Base-by-base conservation (phyloP, 2,797 vertebrate species). In the Garrulus glandarius region DNA sequence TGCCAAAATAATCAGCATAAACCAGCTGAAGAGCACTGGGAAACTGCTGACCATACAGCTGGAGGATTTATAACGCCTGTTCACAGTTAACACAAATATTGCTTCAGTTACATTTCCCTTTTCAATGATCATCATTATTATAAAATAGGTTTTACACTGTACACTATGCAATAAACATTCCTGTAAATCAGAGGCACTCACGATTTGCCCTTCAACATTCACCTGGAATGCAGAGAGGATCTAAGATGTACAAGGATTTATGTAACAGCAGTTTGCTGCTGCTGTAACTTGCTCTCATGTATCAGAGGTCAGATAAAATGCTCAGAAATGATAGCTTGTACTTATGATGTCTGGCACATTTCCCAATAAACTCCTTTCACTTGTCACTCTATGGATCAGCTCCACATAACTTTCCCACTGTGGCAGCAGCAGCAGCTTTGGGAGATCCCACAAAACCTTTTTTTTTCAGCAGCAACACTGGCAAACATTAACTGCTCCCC, bases 181-280 rank as follows among this genome's bases (percentile, higher is more conserved):
- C 30, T 74, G 83, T 92, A 79, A 76, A 87, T 86, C 94, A 77
- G 82, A 78, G 76, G 93, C 90, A 90, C 93, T 83, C 86, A 46
- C 61, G 87, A 90, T 74, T 68, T 85, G 64, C n/a, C 74, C 74
- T 59, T 90, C 46, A 56, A 72, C 23, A 22, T 79, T 75, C 56
- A 49, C 21, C 65, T 61, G 63, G 63, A 78, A 86, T 11, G 75
- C 67, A 71, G 70, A 67, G 59, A 52, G 57, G 61, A 90, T 30
- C 49, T 21, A 32, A 86, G 74, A 52, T 36, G 39, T 56, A 1
- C 21, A 64, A 89, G 57, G 43, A 36, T 70, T 55, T 37, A 39
- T 2, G 37, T 37, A 59, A 39, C 3, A 0, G 11, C 22, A 15
- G 44, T 59, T 37, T 55, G 37, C 71, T 5, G 4, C 21, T 3